Evolutionary conservation across 2,797 vertebrate species (phyloP).

Genomic region (Naso thynnoides): DNA sequence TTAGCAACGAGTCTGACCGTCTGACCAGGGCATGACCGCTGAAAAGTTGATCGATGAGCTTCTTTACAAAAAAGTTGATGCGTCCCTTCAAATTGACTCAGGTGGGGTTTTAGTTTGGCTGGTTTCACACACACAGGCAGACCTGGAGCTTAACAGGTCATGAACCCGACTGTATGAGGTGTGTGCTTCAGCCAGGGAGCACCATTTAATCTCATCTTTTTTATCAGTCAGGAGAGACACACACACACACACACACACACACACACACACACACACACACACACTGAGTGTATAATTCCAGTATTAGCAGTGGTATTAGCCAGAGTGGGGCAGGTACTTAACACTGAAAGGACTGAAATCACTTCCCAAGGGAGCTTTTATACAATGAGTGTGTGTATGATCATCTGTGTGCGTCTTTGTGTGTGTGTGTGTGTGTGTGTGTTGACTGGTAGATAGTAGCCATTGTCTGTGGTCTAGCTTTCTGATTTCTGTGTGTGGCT

Average conservation of each 20-base stretch:
- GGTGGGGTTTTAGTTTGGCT: constrained; percentile 27
- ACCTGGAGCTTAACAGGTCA: constrained; percentile 59
- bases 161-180: constrained; percentile 38
- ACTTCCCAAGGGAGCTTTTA: constrained; percentile 82
- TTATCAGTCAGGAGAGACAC: constrained; percentile 42
- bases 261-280: constrained; percentile 42
- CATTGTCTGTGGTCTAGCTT: constrained; percentile 80
- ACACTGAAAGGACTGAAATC: constrained; percentile 82
- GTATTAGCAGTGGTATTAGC: constrained; percentile 79
- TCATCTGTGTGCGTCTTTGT: constrained; percentile 32
- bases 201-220: constrained; percentile 68
- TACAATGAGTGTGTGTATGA: constrained; percentile 61
- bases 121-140: constrained; percentile 1
- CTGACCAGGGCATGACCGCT: not conserved
- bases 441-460: constrained; percentile 65
- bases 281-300: constrained; percentile 66
- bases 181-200: constrained; percentile 48
- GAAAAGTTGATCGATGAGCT: constrained; percentile 27
- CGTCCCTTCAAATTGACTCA: constrained; percentile 38
- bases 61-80: constrained; percentile 24
- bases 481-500: constrained; percentile 84
- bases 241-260: constrained; percentile 33
- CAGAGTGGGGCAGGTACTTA: constrained; percentile 81
- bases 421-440: constrained; percentile 47
- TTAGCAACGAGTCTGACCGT: not conserved